These are phyloP conservation scores for Tetrao urogallus DNA, from an alignment of 2,113 vertebrate species.

Conservation along the genomic window DNA sequence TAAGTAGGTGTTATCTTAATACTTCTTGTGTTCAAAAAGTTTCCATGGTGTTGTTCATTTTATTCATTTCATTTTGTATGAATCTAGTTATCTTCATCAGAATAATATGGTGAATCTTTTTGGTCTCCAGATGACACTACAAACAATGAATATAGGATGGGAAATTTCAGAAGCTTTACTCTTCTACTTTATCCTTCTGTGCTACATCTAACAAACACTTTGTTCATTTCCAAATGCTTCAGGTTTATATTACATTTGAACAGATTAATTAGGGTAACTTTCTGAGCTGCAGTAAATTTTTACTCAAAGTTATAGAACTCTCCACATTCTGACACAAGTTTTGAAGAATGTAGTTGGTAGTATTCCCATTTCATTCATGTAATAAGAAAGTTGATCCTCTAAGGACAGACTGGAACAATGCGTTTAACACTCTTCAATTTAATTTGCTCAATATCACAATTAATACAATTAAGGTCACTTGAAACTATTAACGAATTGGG, in stretches of 20 bases:
- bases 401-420: slow-evolving; percentile 76
- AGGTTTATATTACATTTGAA: background rate
- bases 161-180: background rate
- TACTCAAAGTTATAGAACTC: background rate
- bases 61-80: background rate
- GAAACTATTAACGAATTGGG: slow-evolving; percentile 80
- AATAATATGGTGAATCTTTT: background rate
- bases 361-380: slow-evolving; percentile 73
- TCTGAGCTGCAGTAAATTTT: background rate
- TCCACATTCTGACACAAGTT: background rate
- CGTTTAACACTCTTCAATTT: slow-evolving; percentile 81
- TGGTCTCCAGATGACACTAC: background rate
- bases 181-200: background rate
- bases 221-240: background rate
- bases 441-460: slow-evolving; percentile 81
- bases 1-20: background rate
- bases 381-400: slow-evolving; percentile 73
- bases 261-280: background rate
- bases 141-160: background rate
- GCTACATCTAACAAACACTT: background rate
- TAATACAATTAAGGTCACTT: slow-evolving; percentile 84
- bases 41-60: background rate
- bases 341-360: slow-evolving; percentile 28
- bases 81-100: background rate
- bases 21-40: background rate